Conservation (phyloP, 2,888 invertebrate species). For the Drosophila neotestacea region DNA sequence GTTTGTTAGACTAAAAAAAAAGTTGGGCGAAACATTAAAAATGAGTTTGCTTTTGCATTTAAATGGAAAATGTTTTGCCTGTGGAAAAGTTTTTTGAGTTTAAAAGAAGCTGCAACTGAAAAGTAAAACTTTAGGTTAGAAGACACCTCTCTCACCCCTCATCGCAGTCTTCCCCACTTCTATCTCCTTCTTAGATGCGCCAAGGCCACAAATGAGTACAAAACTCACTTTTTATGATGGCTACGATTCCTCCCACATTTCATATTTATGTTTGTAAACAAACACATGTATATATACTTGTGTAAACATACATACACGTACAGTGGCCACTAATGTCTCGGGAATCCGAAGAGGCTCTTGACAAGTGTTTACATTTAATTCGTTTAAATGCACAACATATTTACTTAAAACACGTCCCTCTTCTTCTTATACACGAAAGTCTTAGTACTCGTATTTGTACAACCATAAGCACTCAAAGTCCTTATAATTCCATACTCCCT, state of each 20-base stretch:
- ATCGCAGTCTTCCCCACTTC: not conserved
- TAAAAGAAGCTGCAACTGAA: conserved; percentile 18
- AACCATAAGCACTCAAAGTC: conserved; percentile 2
- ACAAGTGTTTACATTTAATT: conserved; percentile 62
- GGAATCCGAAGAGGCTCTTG: conserved; percentile 22
- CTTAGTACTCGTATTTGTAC: conserved; percentile 27
- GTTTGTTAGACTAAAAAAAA: conserved; percentile 26
- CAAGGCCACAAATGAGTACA: conserved; percentile 14
- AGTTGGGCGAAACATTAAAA: conserved; percentile 38
- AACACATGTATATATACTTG: not conserved
- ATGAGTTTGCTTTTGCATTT: conserved; percentile 51
- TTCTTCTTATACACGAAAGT: conserved; percentile 19
- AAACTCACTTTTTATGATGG: conserved; percentile 25
- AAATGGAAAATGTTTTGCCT: conserved; percentile 46
- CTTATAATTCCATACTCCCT: not conserved
- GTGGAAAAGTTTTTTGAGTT: conserved; percentile 44
- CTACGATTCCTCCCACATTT: conserved; percentile 28
- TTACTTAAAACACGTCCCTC: conserved; percentile 29
- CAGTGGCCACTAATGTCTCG: conserved; percentile 33
- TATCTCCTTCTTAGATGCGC: not conserved
- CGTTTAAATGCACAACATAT: conserved; percentile 50
- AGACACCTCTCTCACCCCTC: not conserved
- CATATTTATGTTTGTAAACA: conserved; percentile 20
- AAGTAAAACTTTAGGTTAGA: conserved; percentile 24
- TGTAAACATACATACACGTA: not conserved